Percentiles rank a stretch among this genome's conserved stretches.
Evolutionary conservation across 2,797 vertebrate genomes (phyloP).

Genomic region (Rhynchotus rufescens): DNA sequence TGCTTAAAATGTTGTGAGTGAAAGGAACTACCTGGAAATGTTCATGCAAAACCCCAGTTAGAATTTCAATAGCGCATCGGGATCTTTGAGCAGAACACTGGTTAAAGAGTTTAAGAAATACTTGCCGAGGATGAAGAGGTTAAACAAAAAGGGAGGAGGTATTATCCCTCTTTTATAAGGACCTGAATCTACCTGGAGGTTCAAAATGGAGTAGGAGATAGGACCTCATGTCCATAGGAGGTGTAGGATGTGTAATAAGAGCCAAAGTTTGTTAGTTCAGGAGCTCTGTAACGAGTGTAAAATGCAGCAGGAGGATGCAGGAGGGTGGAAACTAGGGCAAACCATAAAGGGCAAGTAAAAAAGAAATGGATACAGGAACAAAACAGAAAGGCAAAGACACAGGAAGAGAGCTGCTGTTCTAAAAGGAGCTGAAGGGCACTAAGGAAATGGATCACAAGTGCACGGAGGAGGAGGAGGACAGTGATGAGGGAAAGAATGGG

Average conservation of each 20-base stretch:
- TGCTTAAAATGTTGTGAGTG: background rate
- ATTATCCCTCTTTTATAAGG: background rate
- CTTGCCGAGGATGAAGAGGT: background rate
- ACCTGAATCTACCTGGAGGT: conserved; percentile 33
- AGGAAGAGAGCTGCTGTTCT: conserved; percentile 3
- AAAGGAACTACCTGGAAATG: background rate
- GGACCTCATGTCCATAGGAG: background rate
- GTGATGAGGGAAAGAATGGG: background rate
- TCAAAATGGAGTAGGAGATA: conserved; percentile 4
- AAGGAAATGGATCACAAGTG: background rate
- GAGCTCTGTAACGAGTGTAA: conserved; percentile 60
- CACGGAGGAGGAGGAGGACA: background rate
- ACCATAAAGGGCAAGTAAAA: conserved; percentile 51
- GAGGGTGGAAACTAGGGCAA: conserved; percentile 70
- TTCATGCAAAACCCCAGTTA: background rate
- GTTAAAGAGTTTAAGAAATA: background rate
- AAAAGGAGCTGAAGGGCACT: background rate
- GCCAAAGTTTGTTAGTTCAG: conserved; percentile 33
- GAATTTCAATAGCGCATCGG: background rate
- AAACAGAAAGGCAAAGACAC: conserved; percentile 38
- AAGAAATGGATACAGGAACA: conserved; percentile 32
- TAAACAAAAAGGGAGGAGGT: background rate
- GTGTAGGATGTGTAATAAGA: conserved; percentile 27
- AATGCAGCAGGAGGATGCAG: conserved; percentile 60
- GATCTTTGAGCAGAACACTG: background rate